These are phyloP conservation scores for Phengaris alcon DNA, from an alignment of 2,888 invertebrate species.

Conservation along the genomic window DNA sequence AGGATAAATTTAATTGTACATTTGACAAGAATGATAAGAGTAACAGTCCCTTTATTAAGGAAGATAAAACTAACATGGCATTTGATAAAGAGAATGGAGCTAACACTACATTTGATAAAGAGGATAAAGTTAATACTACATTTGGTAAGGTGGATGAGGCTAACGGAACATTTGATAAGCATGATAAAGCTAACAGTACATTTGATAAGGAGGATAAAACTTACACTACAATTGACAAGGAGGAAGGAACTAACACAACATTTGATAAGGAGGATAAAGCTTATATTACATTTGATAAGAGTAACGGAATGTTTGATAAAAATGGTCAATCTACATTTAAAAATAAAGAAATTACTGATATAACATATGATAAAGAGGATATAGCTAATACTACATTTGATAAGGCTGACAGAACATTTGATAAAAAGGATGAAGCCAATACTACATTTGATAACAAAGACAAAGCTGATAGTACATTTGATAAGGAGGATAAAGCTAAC, in stretches of 20 bases:
- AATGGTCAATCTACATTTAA: background rate
- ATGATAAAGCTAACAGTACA: slow-evolving; percentile 36
- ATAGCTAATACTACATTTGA: slow-evolving; percentile 34
- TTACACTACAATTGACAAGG: background rate
- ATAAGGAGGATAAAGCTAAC: slow-evolving; percentile 35
- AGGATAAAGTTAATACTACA: slow-evolving; percentile 40
- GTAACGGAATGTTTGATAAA: slow-evolving; percentile 31
- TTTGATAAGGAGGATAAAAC: slow-evolving; percentile 24
- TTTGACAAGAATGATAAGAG: slow-evolving; percentile 30
- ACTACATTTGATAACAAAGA: slow-evolving; percentile 2
- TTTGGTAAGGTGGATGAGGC: slow-evolving; percentile 43
- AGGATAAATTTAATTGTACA: background rate
- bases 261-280: slow-evolving; percentile 22
- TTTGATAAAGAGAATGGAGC: slow-evolving; percentile 33
- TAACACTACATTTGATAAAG: slow-evolving; percentile 33
- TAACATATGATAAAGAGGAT: background rate
- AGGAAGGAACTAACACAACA: background rate
- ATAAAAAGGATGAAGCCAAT: slow-evolving; percentile 35
- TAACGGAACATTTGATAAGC: background rate
- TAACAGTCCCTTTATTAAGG: slow-evolving; percentile 35
- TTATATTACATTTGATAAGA: slow-evolving; percentile 32
- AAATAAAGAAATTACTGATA: slow-evolving; percentile 16
- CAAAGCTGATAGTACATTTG: background rate
- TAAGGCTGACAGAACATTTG: background rate
- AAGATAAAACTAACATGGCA: background rate